Percentiles rank a stretch among this genome's conserved stretches.
These are phyloP conservation scores for Sarcophilus harrisii DNA, from an alignment of 2,797 vertebrate species.

Conservation along the genomic window DNA sequence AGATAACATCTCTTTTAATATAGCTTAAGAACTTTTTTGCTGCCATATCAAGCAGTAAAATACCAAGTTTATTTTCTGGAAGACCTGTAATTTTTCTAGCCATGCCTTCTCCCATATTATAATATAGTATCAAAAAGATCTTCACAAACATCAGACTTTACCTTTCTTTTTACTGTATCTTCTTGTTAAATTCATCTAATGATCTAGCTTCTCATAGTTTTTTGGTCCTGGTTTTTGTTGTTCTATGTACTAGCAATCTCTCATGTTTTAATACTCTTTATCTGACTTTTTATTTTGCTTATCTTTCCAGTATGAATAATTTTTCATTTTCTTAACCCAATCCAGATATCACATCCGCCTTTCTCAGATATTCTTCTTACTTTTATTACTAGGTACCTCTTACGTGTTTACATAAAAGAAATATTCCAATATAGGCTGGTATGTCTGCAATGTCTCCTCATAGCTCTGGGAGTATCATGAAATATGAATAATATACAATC, in stretches of 20 bases:
- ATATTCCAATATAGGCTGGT: not conserved
- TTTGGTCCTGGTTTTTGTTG: not conserved
- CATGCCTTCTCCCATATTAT: not conserved
- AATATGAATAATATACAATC: not conserved
- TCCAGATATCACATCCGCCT: not conserved
- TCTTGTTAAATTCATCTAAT: not conserved
- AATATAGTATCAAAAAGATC: not conserved
- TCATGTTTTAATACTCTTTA: not conserved
- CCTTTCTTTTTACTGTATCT: not conserved
- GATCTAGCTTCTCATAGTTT: not conserved
- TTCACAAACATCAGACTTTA: not conserved
- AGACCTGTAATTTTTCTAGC: not conserved
- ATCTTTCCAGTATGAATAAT: not conserved
- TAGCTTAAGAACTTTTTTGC: not conserved
- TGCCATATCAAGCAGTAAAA: not conserved
- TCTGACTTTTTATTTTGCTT: not conserved
- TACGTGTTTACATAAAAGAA: not conserved
- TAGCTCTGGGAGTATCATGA: not conserved
- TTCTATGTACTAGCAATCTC: not conserved
- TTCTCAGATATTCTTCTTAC: not conserved
- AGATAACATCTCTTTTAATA: not conserved
- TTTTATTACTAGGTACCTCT: not conserved
- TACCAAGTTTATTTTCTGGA: not conserved
- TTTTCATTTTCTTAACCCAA: not conserved
- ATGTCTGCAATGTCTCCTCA: not conserved